phyloP scores from a whole-genome alignment of 2,113 vertebrate genomes.

The Australoheros scitulus region DNA sequence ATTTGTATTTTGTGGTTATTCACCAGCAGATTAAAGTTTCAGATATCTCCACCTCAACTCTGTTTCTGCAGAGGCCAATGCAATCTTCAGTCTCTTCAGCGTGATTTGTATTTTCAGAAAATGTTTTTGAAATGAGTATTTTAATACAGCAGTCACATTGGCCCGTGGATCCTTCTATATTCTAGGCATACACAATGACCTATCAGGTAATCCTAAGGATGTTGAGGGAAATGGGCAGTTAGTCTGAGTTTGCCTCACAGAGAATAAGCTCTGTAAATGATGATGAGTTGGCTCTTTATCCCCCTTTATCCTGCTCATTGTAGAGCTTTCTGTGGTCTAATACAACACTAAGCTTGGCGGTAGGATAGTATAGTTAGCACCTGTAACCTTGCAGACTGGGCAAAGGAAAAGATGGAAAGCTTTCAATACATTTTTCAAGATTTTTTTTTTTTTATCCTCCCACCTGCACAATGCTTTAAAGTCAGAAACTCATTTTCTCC shows the following conservation, averaged over 20 bases:
- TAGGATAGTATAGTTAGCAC: slow-evolving; percentile 22
- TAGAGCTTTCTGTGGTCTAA: slow-evolving; percentile 58
- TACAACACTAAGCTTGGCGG: slow-evolving; percentile 49
- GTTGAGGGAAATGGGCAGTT: slow-evolving; percentile 75
- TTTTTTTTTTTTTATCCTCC: slow-evolving; percentile 22
- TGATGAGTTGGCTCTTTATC: slow-evolving; percentile 74
- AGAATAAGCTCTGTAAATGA: slow-evolving; percentile 70
- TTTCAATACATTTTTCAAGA: slow-evolving; percentile 44
- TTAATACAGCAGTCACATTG: slow-evolving; percentile 14
- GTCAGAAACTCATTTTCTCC: slow-evolving; percentile 46
- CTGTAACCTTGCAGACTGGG: slow-evolving; percentile 36
- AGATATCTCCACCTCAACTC: background rate
- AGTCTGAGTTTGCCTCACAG: slow-evolving; percentile 63
- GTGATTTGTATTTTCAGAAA: slow-evolving; percentile 41
- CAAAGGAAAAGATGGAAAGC: slow-evolving; percentile 47
- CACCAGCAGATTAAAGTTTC: slow-evolving; percentile 19
- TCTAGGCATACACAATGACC: slow-evolving; percentile 69
- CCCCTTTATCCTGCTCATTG: slow-evolving; percentile 68
- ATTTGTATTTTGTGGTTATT: slow-evolving; percentile 2
- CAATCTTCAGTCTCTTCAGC: background rate
- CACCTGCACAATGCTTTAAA: background rate
- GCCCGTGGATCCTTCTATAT: slow-evolving; percentile 51
- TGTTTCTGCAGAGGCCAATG: background rate
- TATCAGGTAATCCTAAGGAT: slow-evolving; percentile 79
- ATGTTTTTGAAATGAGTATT: slow-evolving; percentile 40